Conservation (phyloP, 2,797 vertebrate species). For the Botia kubotai region DNA sequence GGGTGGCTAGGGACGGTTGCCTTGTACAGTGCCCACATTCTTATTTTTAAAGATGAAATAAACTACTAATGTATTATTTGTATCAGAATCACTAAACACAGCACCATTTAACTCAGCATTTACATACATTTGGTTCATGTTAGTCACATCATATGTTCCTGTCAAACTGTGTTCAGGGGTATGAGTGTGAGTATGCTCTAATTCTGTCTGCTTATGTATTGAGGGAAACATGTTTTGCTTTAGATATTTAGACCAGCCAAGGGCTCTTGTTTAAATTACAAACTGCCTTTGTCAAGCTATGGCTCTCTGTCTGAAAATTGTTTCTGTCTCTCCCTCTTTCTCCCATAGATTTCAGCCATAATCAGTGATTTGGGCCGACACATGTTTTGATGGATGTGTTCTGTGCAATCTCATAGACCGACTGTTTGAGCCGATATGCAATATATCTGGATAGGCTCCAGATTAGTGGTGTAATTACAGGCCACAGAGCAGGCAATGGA, state of each 20-base stretch:
- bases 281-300: conserved; percentile 63
- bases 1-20: too few relatives aligned
- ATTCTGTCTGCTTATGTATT: conserved; percentile 62
- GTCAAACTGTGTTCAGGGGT: conserved; percentile 60
- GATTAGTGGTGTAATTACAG: conserved; percentile 49
- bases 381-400: conserved; percentile 51
- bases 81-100: conserved; percentile 24
- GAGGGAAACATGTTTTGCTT: conserved; percentile 60
- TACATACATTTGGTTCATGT: conserved; percentile 67
- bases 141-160: conserved; percentile 61
- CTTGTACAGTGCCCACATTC: too few relatives aligned
- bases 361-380: conserved; percentile 49
- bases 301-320: conserved; percentile 36
- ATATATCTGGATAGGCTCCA: conserved; percentile 58
- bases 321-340: conserved; percentile 29
- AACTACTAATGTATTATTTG: conserved; percentile 7
- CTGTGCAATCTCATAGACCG: conserved; percentile 59
- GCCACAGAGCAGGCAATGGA: conserved; percentile 36
- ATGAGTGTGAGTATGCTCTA: conserved; percentile 52
- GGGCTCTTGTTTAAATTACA: conserved; percentile 63
- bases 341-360: conserved; percentile 33
- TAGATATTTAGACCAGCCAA: conserved; percentile 61
- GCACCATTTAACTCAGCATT: conserved; percentile 50
- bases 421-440: conserved; percentile 55
- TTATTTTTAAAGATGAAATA: neutral